phyloP scores from a whole-genome alignment of 2,888 invertebrate species.

The Agriopis marginaria region DNA sequence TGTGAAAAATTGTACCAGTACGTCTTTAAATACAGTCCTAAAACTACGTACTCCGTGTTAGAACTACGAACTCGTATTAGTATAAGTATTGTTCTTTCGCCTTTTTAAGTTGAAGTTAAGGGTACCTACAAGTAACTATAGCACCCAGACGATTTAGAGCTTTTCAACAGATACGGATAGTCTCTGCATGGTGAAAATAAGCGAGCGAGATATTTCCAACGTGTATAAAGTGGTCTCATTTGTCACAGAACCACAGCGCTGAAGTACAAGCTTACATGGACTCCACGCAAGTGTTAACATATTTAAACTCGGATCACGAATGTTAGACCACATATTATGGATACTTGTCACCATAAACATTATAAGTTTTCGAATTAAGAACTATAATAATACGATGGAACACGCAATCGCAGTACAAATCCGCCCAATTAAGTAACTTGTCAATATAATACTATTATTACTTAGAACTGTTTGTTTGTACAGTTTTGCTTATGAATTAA shows the following conservation, averaged over 20 bases:
- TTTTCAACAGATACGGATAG: constrained; percentile 29
- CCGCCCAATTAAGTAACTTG: neutral
- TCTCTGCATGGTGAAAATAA: constrained; percentile 42
- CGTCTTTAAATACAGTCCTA: neutral
- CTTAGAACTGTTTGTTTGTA: no score
- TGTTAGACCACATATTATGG: constrained; percentile 51
- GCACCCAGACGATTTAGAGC: neutral
- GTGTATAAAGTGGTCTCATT: constrained; percentile 56
- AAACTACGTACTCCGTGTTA: no score
- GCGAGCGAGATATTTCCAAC: constrained; percentile 48
- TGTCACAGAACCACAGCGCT: constrained; percentile 55
- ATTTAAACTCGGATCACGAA: constrained; percentile 49
- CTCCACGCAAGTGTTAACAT: constrained; percentile 53
- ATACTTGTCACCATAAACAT: constrained; percentile 16
- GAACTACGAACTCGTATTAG: no score
- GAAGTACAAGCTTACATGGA: constrained; percentile 51
- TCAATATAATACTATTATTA: constrained; percentile 2
- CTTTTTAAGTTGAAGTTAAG: no score
- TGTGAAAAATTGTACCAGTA: neutral
- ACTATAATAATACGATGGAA: constrained; percentile 5
- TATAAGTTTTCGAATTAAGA: neutral
- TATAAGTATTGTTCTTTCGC: neutral
- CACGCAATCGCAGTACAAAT: constrained; percentile 1
- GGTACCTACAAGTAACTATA: neutral
- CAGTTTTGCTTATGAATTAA: neutral